phyloP scores from a whole-genome alignment of 2,797 vertebrate species.

The Cuculus canorus region DNA sequence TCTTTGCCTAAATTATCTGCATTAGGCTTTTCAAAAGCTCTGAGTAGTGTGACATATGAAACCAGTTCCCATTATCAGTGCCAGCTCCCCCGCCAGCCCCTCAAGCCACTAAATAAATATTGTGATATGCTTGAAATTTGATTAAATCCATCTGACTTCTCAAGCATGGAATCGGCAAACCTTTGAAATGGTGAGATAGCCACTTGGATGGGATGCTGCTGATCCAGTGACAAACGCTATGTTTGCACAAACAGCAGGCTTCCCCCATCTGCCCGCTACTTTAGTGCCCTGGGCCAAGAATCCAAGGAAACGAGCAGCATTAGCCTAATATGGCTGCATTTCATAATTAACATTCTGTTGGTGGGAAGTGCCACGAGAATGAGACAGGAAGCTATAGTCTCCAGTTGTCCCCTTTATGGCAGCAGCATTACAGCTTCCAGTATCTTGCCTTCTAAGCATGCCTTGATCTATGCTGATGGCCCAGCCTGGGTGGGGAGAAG shows the following conservation, averaged over 20 bases:
- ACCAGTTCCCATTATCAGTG: constrained; percentile 60
- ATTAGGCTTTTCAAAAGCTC: constrained; percentile 55
- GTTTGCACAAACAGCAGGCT: constrained; percentile 20
- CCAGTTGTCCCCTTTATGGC: background rate
- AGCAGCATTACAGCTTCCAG: background rate
- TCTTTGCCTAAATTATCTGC: constrained; percentile 41
- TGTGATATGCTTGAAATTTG: constrained; percentile 67
- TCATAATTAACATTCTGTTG: background rate
- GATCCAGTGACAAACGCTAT: constrained; percentile 26
- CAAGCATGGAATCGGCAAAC: constrained; percentile 54
- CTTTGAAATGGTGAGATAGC: background rate
- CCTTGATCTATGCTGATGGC: background rate
- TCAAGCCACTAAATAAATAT: constrained; percentile 61
- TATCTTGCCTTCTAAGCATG: background rate
- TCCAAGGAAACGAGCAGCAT: constrained; percentile 34
- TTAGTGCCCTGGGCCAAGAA: constrained; percentile 30
- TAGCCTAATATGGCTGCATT: background rate
- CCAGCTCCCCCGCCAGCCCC: constrained; percentile 51
- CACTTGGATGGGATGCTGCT: constrained; percentile 22
- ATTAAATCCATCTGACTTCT: constrained; percentile 73
- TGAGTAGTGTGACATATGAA: constrained; percentile 45
- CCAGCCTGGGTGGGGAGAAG: background rate
- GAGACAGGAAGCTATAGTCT: background rate
- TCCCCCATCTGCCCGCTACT: background rate
- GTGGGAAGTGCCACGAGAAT: background rate